phyloP scores from a whole-genome alignment of 2,888 invertebrate species.

The Actias luna region DNA sequence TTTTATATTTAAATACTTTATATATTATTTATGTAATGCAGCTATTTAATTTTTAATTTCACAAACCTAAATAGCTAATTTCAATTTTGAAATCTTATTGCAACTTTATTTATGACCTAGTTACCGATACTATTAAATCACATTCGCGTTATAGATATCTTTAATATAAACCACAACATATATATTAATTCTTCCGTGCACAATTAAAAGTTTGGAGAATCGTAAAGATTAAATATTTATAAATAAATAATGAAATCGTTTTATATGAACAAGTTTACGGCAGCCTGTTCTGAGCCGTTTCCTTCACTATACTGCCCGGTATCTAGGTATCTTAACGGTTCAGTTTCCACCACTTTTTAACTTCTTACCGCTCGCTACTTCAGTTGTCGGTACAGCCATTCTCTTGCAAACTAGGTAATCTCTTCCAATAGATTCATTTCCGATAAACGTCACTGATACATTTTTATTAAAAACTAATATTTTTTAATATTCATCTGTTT shows the following conservation, averaged over 20 bases:
- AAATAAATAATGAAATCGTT: not conserved
- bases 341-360: conserved; percentile 36
- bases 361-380: conserved; percentile 6
- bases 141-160: not conserved
- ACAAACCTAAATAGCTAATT: not conserved
- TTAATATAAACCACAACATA: not conserved
- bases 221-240: not conserved
- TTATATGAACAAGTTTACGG: not conserved
- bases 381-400: conserved; percentile 10
- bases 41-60: not conserved
- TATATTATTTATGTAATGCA: not conserved
- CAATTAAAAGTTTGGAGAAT: not conserved
- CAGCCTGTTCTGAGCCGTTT: not conserved
- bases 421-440: not conserved
- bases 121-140: not conserved
- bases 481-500: too few relatives aligned
- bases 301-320: conserved; percentile 35
- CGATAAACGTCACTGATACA: not conserved
- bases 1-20: not conserved
- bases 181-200: not conserved
- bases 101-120: not conserved
- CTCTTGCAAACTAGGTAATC: conserved; percentile 19
- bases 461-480: too few relatives aligned
- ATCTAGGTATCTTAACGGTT: conserved; percentile 49
- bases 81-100: not conserved